These are phyloP conservation scores for Gandaritis pyraliata DNA, from an alignment of 2,888 invertebrate genomes.

Conservation along the genomic window DNA sequence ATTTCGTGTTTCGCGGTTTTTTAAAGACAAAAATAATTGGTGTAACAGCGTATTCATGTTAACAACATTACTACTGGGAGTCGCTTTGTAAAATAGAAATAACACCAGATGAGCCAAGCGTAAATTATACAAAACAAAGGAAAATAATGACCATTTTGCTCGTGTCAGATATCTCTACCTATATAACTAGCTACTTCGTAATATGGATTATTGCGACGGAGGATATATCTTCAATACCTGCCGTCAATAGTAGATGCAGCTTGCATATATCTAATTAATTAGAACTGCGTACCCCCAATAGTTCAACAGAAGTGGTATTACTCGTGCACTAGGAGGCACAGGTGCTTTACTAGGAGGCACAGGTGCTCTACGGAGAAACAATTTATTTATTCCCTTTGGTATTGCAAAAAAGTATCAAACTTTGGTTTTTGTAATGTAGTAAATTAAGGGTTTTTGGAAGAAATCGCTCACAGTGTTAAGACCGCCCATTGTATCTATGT, in stretches of 20 bases:
- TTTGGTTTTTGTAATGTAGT: too few species aligned
- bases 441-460: too few species aligned
- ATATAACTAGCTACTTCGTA: too few species aligned
- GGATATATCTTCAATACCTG: not conserved
- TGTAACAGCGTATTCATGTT: conserved; percentile 8
- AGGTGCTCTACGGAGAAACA: too few species aligned
- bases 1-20: conserved; percentile 34
- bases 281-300: conserved; percentile 1
- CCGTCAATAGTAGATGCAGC: conserved; percentile 5
- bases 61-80: conserved; percentile 11
- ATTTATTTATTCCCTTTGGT: too few species aligned
- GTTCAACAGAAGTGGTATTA: not conserved
- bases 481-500: too few species aligned
- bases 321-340: too few species aligned
- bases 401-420: too few species aligned
- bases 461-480: too few species aligned
- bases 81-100: conserved; percentile 1
- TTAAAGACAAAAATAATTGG: conserved; percentile 15
- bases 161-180: too few species aligned
- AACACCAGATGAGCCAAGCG: not conserved
- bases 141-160: not conserved
- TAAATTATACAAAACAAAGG: not conserved
- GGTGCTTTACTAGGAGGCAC: too few species aligned
- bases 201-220: too few species aligned
- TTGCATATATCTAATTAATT: conserved; percentile 26